These are phyloP conservation scores for Steatocranus sp. DNA, from an alignment of 2,797 vertebrate species.

Conservation along the genomic window DNA sequence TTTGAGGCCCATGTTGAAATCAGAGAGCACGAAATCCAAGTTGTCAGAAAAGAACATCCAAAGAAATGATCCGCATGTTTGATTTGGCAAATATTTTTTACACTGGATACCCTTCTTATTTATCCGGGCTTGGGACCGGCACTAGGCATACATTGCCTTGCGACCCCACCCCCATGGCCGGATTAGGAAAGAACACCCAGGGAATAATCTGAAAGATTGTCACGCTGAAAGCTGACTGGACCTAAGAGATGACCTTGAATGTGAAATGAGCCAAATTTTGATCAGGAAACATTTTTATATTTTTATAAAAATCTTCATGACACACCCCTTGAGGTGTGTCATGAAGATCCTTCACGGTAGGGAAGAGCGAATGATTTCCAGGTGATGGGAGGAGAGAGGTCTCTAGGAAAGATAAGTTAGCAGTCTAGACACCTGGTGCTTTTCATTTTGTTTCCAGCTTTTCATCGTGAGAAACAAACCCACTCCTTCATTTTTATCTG, in stretches of 20 bases:
- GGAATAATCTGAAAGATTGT: neutral
- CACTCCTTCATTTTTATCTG: neutral
- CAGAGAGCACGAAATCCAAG: neutral
- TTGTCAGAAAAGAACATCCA: neutral
- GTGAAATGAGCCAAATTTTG: neutral
- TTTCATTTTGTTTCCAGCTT: neutral
- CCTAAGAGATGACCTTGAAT: neutral
- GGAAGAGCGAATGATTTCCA: neutral
- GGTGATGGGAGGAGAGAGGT: neutral
- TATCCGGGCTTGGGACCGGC: neutral
- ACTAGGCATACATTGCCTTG: neutral
- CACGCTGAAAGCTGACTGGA: neutral
- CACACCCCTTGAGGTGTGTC: too few species aligned
- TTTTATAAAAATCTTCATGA: too few species aligned
- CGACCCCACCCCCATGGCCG: accelerated
- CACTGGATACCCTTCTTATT: neutral
- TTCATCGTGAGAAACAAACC: neutral
- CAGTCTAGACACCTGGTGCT: neutral
- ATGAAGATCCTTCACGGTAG: neutral
- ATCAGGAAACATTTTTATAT: neutral
- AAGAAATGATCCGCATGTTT: neutral
- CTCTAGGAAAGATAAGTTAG: neutral
- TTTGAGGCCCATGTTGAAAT: neutral
- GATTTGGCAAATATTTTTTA: neutral
- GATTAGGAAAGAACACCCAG: neutral